Evolutionary conservation across 2,113 vertebrate species (phyloP).

Genomic region (Synodontis membranacea): DNA sequence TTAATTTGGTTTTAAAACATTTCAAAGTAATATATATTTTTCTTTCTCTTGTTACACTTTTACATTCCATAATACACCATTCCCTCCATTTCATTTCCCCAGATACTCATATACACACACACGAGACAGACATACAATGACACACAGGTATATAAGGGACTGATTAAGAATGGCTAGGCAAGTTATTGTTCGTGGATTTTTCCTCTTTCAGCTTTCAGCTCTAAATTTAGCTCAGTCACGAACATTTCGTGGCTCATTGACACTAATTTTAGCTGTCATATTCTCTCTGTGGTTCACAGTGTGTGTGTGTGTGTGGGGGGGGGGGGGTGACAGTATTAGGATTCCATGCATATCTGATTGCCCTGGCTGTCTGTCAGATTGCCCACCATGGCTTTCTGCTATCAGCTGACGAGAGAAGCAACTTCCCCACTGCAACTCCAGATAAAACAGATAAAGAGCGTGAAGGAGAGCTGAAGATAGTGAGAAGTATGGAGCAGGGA

Average conservation of each 20-base stretch:
- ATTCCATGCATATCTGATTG: conserved; percentile 60
- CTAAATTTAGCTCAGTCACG: conserved; percentile 51
- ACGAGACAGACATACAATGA: conserved; percentile 11
- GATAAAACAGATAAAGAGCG: conserved; percentile 35
- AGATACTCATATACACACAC: conserved; percentile 16
- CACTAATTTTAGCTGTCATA: conserved; percentile 59
- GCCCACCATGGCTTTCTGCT: conserved; percentile 65
- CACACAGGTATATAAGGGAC: conserved; percentile 23
- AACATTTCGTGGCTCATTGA: conserved; percentile 37
- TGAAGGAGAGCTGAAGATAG: conserved; percentile 35
- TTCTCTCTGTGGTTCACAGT: conserved; percentile 19
- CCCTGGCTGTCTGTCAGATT: conserved; percentile 55
- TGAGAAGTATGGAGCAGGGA: conserved; percentile 38
- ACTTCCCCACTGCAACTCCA: conserved; percentile 54
- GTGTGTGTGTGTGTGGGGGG: not conserved
- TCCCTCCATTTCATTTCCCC: conserved; percentile 21
- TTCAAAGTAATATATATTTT: not conserved
- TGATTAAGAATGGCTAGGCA: conserved; percentile 24
- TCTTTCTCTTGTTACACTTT: not conserved
- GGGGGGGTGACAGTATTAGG: conserved; percentile 54
- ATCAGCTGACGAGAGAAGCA: conserved; percentile 59
- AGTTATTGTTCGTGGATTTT: conserved; percentile 35
- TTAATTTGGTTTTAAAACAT: not conserved
- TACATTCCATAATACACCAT: conserved; percentile 19
- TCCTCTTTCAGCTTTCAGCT: conserved; percentile 37